Conservation (phyloP, 1,140 invertebrate species). For the Akabosia matsudoensis region DNA sequence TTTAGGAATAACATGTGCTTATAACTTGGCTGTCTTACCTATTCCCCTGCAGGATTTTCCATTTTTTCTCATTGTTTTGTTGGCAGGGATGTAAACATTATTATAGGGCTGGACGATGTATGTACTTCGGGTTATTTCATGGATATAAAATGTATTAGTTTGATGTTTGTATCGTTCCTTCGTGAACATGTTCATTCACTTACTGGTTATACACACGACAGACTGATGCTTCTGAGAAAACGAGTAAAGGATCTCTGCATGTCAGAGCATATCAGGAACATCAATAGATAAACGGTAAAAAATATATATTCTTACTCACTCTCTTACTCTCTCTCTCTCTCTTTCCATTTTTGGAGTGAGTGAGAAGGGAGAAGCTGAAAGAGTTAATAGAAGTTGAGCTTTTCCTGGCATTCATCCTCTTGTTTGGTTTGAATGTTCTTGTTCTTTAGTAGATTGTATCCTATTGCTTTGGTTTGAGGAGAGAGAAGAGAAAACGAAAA, state of each 20-base stretch:
- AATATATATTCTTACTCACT: background rate
- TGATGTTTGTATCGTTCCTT: no score
- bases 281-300: background rate
- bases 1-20: background rate
- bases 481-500: background rate
- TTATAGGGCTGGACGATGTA: no score
- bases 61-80: background rate
- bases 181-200: background rate
- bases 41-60: background rate
- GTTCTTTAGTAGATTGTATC: conserved; percentile 9
- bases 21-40: background rate
- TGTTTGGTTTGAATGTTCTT: conserved; percentile 13
- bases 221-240: background rate
- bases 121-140: no score
- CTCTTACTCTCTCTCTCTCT: no score
- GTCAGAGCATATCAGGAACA: background rate
- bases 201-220: no score
- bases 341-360: background rate
- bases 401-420: conserved; percentile 16
- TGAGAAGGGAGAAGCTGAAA: conserved; percentile 1
- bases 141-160: no score
- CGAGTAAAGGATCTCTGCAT: background rate
- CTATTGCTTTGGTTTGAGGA: conserved; percentile 14
- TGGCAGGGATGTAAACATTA: background rate
- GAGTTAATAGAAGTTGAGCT: conserved; percentile 16